phyloP scores from a whole-genome alignment of 1,140 invertebrate species.

The Muscidifurax raptorellus region DNA sequence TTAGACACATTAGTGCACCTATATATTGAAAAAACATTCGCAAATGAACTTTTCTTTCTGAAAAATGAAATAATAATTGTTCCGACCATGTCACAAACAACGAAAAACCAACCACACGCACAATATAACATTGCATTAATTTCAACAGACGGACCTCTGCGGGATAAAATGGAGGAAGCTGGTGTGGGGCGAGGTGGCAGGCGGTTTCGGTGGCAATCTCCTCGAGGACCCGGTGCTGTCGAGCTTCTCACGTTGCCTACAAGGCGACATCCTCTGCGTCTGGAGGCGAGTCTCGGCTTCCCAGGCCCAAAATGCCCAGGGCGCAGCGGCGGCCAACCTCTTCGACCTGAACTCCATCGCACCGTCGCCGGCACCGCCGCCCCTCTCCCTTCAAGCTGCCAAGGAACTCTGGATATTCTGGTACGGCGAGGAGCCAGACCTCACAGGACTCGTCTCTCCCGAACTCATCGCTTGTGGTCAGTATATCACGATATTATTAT shows the following conservation, averaged over 20 bases:
- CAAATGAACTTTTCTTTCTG: too few species aligned
- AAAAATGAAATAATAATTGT: too few species aligned
- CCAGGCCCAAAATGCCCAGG: slow-evolving; percentile 73
- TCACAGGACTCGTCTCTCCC: slow-evolving; percentile 86
- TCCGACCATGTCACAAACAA: too few species aligned
- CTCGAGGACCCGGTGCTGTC: slow-evolving; percentile 95
- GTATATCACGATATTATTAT: slow-evolving; percentile 65
- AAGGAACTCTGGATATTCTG: slow-evolving; percentile 99
- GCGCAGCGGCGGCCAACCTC: slow-evolving; percentile 78
- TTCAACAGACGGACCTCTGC: slow-evolving; percentile 93
- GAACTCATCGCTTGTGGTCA: slow-evolving; percentile 87
- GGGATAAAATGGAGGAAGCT: slow-evolving; percentile 99
- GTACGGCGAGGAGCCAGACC: slow-evolving; percentile 97
- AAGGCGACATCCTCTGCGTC: slow-evolving; percentile 95
- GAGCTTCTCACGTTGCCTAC: slow-evolving; percentile 94
- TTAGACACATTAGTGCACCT: too few species aligned
- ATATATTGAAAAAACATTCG: too few species aligned
- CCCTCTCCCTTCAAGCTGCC: slow-evolving; percentile 85
- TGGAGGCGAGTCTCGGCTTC: slow-evolving; percentile 89
- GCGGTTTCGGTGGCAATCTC: slow-evolving; percentile 78
- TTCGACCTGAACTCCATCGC: slow-evolving; percentile 76
- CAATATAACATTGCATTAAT: neutral
- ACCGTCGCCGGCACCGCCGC: slow-evolving; percentile 78
- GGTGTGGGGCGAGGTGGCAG: slow-evolving; percentile 85
- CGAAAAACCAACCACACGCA: too few species aligned